Evolutionary conservation across 2,797 vertebrate species (phyloP), one percentile per base, ranked within the genome.

Genomic region (Myotis myotis): DNA sequence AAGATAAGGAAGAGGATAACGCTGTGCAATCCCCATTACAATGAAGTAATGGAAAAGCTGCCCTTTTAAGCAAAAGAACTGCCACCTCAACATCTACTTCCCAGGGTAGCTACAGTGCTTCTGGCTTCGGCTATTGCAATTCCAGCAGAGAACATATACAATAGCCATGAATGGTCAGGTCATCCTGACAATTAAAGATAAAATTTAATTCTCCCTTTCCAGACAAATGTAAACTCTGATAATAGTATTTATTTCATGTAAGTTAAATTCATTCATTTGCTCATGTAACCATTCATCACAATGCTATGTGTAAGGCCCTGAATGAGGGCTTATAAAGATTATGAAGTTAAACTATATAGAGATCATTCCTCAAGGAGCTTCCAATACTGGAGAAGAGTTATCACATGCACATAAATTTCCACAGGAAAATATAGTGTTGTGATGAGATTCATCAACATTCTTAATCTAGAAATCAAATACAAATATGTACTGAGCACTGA

Each of bases 401-500:
- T 2, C 7, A 49, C 51, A 55, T 4, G 30, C 22, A 81, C 60
- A 76, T 57, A 60, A 90, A 87, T 66, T 0, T 0, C 38, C 15
- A 55, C 0, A 0, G 47, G 76, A 94, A 93, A 89, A 89, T 3
- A 75, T 0, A 74, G 30, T 75, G 9, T 3, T 81, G 20, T 93
- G 80, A 92, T 79, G 68, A 92, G 62, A 87, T 90, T 82, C 16
- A 2, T 85, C 82, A 74, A 33, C 17, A 25, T 79, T 60, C 71
- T 92, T 82, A 79, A 96, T 51, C 51, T 23, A 82, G 57, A 57
- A 93, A 70, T 76, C 66, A 96, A 91, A 82, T 79, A 93, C 87
- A 96, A 95, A 93, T 78, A 97, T 64, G 41, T 82, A 95, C 78
- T 89, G 75, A 87, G 68, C 8, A 90, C 66, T 93, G 87, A 96